Conservation (phyloP, 2,888 invertebrate genomes). For the Drosophila nigricruria region DNA sequence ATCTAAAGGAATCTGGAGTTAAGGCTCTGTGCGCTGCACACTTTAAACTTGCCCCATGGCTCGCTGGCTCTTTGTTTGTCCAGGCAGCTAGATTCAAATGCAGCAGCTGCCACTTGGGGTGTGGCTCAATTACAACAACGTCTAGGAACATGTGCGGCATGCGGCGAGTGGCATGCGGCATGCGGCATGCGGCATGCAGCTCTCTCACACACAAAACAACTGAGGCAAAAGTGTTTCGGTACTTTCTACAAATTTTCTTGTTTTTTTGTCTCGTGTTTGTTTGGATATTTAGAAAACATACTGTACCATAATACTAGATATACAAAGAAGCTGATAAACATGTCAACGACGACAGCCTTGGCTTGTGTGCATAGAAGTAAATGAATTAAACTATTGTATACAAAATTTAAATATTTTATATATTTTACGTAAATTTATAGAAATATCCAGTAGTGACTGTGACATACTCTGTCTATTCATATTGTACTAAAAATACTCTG, state of each 20-base stretch:
- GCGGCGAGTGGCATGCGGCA: not conserved
- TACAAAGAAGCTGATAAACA: constrained; percentile 1
- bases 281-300: constrained; percentile 16
- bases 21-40: constrained; percentile 23
- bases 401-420: not conserved
- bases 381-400: constrained; percentile 2
- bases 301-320: not conserved
- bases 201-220: not conserved
- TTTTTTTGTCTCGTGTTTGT: constrained; percentile 3
- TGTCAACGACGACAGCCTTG: not conserved
- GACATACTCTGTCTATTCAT: not conserved
- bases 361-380: not conserved
- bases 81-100: constrained; percentile 23
- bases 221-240: constrained; percentile 33
- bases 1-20: constrained; percentile 9
- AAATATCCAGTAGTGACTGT: not conserved
- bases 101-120: constrained; percentile 33
- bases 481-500: no score
- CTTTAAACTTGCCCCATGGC: constrained; percentile 9
- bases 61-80: constrained; percentile 8
- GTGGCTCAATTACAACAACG: constrained; percentile 36
- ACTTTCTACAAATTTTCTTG: constrained; percentile 30
- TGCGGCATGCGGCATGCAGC: not conserved
- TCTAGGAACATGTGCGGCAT: constrained; percentile 4
- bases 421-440: not conserved